Evolutionary conservation across 2,113 vertebrate species (phyloP).

Genomic region (Grantiella picta): DNA sequence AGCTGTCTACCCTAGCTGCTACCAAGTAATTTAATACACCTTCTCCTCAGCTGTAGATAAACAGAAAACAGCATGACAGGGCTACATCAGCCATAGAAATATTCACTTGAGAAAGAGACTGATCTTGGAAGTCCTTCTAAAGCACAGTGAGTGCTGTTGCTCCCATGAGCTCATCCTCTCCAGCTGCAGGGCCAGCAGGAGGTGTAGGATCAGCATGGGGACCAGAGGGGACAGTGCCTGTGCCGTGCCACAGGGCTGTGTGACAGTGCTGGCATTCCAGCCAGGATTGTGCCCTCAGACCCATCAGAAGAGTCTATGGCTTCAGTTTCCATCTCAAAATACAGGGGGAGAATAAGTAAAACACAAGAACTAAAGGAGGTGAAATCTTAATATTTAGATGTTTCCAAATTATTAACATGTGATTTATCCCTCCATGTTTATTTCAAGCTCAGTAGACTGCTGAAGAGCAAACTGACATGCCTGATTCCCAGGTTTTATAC

Average conservation of each 20-base stretch:
- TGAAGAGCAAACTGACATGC: background rate
- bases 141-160: background rate
- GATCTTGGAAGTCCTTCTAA: background rate
- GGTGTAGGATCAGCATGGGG: accelerated
- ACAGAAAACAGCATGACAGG: background rate
- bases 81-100: background rate
- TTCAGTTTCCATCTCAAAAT: background rate
- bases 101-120: background rate
- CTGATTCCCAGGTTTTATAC: background rate
- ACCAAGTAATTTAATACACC: constrained; percentile 25
- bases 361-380: background rate
- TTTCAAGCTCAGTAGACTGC: background rate
- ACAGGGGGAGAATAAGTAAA: background rate
- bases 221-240: background rate
- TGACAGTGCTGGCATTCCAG: accelerated
- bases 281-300: background rate
- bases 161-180: background rate
- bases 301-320: background rate
- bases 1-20: background rate
- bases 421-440: background rate
- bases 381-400: background rate
- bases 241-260: background rate
- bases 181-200: background rate
- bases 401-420: accelerated
- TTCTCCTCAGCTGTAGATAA: background rate